Conservation (phyloP, 1,140 invertebrate species). For the Drosophila nigromelanica region DNA sequence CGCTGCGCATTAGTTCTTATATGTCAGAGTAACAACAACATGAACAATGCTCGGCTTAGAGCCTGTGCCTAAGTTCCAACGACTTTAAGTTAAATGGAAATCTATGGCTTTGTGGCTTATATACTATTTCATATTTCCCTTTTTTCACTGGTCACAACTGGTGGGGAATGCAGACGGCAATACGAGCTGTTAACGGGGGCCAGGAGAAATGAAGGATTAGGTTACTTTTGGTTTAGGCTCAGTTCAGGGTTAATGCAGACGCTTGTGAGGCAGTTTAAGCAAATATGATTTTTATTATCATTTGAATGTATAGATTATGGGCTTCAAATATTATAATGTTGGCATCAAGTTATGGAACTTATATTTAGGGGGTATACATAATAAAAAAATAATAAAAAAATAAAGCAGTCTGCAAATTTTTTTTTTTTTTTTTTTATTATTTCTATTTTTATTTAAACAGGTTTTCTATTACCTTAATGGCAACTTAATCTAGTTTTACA, state of each 20-base stretch:
- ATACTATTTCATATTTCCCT: background rate
- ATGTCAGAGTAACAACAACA: constrained; percentile 29
- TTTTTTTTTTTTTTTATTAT: too few species aligned
- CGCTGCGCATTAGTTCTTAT: constrained; percentile 66
- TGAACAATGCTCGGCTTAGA: constrained; percentile 21
- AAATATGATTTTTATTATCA: background rate
- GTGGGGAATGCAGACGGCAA: background rate
- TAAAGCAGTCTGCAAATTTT: too few species aligned
- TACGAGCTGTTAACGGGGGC: background rate
- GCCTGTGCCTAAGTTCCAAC: constrained; percentile 52
- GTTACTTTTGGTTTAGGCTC: background rate
- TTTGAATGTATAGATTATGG: too few species aligned
- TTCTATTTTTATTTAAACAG: too few species aligned
- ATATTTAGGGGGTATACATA: too few species aligned
- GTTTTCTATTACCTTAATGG: too few species aligned
- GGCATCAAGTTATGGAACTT: too few species aligned
- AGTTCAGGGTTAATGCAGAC: background rate
- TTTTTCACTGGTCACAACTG: constrained; percentile 14
- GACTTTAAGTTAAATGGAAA: constrained; percentile 75
- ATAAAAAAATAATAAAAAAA: too few species aligned
- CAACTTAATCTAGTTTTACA: too few species aligned
- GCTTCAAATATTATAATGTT: too few species aligned
- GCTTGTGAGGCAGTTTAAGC: background rate
- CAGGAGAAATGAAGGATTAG: constrained; percentile 13
- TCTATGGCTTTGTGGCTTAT: constrained; percentile 76